These are phyloP conservation scores for Calyptomena viridis DNA, from an alignment of 2,113 vertebrate species.

Conservation along the genomic window DNA sequence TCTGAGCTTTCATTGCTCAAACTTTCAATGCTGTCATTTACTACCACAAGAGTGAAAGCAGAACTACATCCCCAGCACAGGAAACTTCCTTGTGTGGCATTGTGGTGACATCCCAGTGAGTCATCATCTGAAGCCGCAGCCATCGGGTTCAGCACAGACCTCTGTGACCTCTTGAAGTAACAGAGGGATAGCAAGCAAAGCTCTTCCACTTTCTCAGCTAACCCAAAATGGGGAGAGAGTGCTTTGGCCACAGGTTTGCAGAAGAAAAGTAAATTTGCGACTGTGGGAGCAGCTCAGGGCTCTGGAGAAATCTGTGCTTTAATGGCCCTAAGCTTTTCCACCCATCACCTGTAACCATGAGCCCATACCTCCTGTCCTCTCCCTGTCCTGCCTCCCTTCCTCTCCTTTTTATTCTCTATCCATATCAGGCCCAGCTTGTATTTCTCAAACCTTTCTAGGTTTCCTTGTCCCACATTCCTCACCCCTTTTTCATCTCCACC, in stretches of 20 bases:
- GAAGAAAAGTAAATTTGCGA: not conserved
- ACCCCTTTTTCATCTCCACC: not conserved
- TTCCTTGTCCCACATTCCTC: not conserved
- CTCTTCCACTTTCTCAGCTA: not conserved
- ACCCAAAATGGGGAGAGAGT: rapidly evolving
- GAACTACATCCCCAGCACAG: not conserved
- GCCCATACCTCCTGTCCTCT: not conserved
- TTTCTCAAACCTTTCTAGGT: not conserved
- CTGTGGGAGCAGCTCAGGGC: not conserved
- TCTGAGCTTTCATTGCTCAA: not conserved
- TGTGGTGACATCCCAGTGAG: not conserved
- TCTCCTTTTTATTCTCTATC: not conserved
- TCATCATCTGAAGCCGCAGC: not conserved
- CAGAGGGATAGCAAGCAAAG: not conserved
- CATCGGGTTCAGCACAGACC: not conserved
- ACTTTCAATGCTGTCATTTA: not conserved
- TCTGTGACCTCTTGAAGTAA: not conserved
- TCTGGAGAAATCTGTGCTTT: not conserved
- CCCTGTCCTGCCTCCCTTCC: not conserved
- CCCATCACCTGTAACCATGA: not conserved
- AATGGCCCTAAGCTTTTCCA: not conserved
- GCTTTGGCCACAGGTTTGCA: not conserved
- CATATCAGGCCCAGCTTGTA: not conserved
- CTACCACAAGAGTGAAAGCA: not conserved
- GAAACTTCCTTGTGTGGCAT: not conserved